These are phyloP conservation scores for Euura lappo DNA, from an alignment of 1,140 invertebrate genomes.

Conservation along the genomic window DNA sequence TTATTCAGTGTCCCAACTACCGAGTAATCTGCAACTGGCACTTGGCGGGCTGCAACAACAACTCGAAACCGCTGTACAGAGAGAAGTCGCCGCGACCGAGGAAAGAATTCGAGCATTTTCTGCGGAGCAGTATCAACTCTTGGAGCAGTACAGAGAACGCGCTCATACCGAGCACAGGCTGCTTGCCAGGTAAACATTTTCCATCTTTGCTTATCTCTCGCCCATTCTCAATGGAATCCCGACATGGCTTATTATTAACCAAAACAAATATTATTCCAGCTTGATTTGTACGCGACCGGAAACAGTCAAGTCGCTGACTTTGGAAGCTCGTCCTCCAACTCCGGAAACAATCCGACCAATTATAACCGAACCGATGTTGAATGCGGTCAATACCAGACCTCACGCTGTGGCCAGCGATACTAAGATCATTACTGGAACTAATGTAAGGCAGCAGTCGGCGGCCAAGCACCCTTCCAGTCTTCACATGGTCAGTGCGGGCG, in stretches of 20 bases:
- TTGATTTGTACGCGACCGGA: conserved; percentile 42
- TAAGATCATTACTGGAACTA: conserved; percentile 23
- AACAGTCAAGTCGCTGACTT: conserved; percentile 30
- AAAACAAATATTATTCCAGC: conserved; percentile 24
- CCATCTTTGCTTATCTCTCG: not conserved
- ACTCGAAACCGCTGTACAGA: conserved; percentile 56
- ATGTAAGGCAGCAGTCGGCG: conserved; percentile 31
- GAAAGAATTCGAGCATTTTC: conserved; percentile 61
- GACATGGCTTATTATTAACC: not conserved
- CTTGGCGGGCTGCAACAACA: conserved; percentile 59
- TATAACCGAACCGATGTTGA: conserved; percentile 35
- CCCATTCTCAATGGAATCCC: not conserved
- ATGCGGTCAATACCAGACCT: conserved; percentile 26
- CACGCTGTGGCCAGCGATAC: conserved; percentile 12
- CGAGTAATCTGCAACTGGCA: conserved; percentile 44
- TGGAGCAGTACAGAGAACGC: conserved; percentile 59
- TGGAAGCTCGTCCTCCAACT: conserved; percentile 35
- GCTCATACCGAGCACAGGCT: conserved; percentile 59
- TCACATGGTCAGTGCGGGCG: conserved; percentile 30
- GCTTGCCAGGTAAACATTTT: conserved; percentile 49
- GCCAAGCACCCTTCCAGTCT: conserved; percentile 29
- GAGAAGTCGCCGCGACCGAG: conserved; percentile 55
- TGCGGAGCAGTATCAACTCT: conserved; percentile 58
- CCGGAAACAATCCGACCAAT: conserved; percentile 36
- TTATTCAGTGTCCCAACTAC: conserved; percentile 46